Evolutionary conservation across 2,888 invertebrate species (phyloP).

Genomic region (Cepaea hortensis): DNA sequence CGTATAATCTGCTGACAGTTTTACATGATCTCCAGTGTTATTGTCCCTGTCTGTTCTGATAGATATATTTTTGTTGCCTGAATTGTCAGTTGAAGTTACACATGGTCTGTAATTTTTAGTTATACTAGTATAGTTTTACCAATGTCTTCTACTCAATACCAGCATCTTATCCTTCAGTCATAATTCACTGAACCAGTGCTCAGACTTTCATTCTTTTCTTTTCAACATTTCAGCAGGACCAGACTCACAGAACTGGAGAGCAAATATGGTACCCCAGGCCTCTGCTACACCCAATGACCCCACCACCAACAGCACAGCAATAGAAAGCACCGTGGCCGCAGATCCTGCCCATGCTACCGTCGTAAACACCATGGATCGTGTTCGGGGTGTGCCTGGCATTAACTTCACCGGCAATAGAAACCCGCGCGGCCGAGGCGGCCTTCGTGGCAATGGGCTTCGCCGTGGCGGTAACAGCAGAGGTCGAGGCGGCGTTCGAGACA

Average conservation of each 20-base stretch:
- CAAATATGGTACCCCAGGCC: conserved; percentile 44
- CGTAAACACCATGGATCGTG: conserved; percentile 61
- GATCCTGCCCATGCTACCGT: background rate
- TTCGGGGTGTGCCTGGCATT: conserved; percentile 69
- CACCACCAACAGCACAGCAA: too few relatives aligned
- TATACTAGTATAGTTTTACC: too few relatives aligned
- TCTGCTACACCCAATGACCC: background rate
- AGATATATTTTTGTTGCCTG: too few relatives aligned
- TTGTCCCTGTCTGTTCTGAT: too few relatives aligned
- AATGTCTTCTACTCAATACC: too few relatives aligned
- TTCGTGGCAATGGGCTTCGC: conserved; percentile 24
- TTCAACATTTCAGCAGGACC: conserved; percentile 27
- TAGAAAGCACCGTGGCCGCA: too few relatives aligned
- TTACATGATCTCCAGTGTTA: too few relatives aligned
- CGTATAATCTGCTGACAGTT: too few relatives aligned
- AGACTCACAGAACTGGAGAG: conserved; percentile 54
- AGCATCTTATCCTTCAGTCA: too few relatives aligned
- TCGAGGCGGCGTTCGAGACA: conserved; percentile 42
- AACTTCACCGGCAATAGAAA: conserved; percentile 10
- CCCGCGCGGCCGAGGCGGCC: conserved; percentile 24
- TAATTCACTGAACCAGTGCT: too few relatives aligned
- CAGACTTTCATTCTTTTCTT: background rate
- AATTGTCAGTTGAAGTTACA: too few relatives aligned
- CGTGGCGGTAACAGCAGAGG: conserved; percentile 42
- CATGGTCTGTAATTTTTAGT: too few relatives aligned